A percentile compares a stretch with the other conserved stretches of the same genome.
These are phyloP conservation scores for Galbula dea DNA, from an alignment of 2,113 vertebrate species.

Conservation along the genomic window DNA sequence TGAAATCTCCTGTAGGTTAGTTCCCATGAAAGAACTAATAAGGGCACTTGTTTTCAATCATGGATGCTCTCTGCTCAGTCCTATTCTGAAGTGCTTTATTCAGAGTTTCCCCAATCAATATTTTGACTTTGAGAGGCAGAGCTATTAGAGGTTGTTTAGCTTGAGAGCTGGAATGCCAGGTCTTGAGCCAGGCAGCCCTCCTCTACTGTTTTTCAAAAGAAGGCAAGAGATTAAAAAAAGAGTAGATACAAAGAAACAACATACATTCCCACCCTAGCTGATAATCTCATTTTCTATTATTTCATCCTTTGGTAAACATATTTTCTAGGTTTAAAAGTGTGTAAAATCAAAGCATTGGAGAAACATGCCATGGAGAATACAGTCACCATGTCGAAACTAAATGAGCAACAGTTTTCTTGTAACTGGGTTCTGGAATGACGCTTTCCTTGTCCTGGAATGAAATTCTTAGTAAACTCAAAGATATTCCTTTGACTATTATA, in stretches of 20 bases:
- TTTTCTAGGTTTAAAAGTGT: neutral
- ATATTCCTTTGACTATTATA: neutral
- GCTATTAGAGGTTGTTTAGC: conserved; percentile 53
- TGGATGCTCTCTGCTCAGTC: conserved; percentile 36
- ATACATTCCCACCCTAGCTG: rapidly evolving
- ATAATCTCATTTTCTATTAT: neutral
- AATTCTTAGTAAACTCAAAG: neutral
- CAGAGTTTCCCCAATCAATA: conserved; percentile 63
- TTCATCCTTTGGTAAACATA: neutral
- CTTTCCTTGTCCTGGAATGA: neutral
- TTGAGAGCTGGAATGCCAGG: conserved; percentile 16
- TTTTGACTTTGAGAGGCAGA: conserved; percentile 61
- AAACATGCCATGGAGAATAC: neutral
- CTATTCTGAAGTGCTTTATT: conserved; percentile 54
- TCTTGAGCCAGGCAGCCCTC: conserved; percentile 2
- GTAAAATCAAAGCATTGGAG: neutral
- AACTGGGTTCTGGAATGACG: neutral
- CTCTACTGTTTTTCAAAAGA: neutral
- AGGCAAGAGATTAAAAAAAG: neutral
- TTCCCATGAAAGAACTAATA: conserved; percentile 55
- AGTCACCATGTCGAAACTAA: neutral
- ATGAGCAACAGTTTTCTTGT: neutral
- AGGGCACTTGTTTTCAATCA: conserved; percentile 64
- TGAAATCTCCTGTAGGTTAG: conserved; percentile 44
- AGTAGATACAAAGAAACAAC: neutral